phyloP scores from a whole-genome alignment of 2,113 vertebrate genomes.

The Diphyllodes magnificus region DNA sequence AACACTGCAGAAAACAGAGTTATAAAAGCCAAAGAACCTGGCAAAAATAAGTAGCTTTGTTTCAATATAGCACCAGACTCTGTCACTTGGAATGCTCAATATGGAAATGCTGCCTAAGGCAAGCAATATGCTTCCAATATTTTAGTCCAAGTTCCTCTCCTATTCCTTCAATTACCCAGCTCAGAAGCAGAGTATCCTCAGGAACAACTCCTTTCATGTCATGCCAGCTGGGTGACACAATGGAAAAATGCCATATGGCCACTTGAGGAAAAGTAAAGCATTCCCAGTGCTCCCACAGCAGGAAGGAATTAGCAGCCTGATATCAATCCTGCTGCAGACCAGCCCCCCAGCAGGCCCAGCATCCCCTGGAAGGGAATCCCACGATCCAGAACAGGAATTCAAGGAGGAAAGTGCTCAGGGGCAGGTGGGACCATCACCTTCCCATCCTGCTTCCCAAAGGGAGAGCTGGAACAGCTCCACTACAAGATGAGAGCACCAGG shows the following conservation, averaged over 20 bases:
- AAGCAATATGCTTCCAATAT: constrained; percentile 50
- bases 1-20: not conserved
- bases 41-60: not conserved
- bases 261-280: not conserved
- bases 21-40: not conserved
- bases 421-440: not conserved
- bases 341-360: not conserved
- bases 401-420: not conserved
- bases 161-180: constrained; percentile 22
- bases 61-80: not conserved
- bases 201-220: constrained; percentile 31
- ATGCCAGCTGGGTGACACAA: constrained; percentile 58
- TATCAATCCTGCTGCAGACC: not conserved
- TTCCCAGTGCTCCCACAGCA: constrained; percentile 22
- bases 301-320: constrained; percentile 20
- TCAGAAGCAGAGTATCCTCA: constrained; percentile 42
- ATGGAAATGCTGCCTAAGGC: constrained; percentile 34
- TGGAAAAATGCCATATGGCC: constrained; percentile 57
- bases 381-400: not conserved
- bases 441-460: not conserved
- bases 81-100: not conserved
- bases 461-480: not conserved
- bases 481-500: not conserved
- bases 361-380: not conserved
- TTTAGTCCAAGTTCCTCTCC: constrained; percentile 13